Evolutionary conservation across 2,888 invertebrate species (phyloP).

Genomic region (Plagodis pulveraria): DNA sequence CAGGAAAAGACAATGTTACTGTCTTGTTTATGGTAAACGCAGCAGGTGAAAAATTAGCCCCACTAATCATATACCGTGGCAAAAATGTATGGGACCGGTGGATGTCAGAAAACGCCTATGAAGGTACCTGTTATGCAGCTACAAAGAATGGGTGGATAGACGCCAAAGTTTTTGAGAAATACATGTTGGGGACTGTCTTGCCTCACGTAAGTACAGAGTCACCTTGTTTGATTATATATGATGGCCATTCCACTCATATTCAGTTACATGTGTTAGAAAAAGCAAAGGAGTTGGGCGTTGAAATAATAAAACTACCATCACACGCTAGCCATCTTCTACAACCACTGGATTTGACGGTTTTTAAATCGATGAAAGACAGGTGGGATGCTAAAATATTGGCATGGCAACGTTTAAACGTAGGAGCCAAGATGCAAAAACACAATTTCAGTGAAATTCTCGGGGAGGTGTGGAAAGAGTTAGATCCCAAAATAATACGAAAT

Average conservation of each 20-base stretch:
- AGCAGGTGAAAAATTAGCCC: constrained; percentile 46
- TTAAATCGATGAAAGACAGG: constrained; percentile 16
- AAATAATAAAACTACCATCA: neutral
- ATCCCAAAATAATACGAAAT: constrained; percentile 14
- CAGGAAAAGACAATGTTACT: constrained; percentile 48
- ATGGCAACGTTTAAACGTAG: constrained; percentile 35
- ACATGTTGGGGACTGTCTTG: constrained; percentile 7
- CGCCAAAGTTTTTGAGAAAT: constrained; percentile 38
- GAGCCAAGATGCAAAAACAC: constrained; percentile 11
- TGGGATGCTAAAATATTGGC: constrained; percentile 20
- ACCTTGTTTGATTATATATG: constrained; percentile 6
- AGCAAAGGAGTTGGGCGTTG: neutral
- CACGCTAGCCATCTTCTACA: neutral
- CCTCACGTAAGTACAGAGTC: constrained; percentile 4
- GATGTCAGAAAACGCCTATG: constrained; percentile 44
- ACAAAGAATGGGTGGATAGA: constrained; percentile 50
- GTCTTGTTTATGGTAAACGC: constrained; percentile 36
- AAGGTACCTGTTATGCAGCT: constrained; percentile 43
- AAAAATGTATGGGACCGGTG: constrained; percentile 56
- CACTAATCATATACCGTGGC: constrained; percentile 49
- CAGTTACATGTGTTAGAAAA: neutral
- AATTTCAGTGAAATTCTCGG: constrained; percentile 12
- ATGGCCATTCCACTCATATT: too few relatives aligned
- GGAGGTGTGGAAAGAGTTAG: constrained; percentile 14
- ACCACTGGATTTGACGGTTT: neutral